phyloP scores from a whole-genome alignment of 2,797 vertebrate genomes.

The Mallotus villosus region DNA sequence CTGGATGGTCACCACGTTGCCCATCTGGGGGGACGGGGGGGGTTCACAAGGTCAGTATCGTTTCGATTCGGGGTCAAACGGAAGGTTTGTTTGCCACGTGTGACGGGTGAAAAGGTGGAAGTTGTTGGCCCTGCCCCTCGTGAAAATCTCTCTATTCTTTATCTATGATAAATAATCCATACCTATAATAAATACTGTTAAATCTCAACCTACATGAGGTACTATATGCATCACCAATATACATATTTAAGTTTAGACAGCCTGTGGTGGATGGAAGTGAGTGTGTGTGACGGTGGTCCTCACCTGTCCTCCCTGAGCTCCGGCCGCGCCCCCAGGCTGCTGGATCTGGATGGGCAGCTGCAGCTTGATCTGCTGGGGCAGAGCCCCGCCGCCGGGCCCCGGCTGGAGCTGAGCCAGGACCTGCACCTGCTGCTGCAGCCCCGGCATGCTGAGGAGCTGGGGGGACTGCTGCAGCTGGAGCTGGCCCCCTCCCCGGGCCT shows the following conservation, averaged over 20 bases:
- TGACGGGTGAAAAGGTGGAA: no score
- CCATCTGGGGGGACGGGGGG: slow-evolving; percentile 70
- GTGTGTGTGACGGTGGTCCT: slow-evolving; percentile 65
- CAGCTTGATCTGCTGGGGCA: slow-evolving; percentile 86
- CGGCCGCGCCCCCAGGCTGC: slow-evolving; percentile 65
- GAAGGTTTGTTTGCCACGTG: no score
- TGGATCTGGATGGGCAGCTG: slow-evolving; percentile 90
- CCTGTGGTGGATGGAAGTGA: slow-evolving; percentile 19
- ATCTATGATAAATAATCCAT: no score
- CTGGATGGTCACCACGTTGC: slow-evolving; percentile 91
- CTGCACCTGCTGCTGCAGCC: slow-evolving; percentile 85
- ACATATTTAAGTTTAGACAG: no score
- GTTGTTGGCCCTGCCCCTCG: neutral
- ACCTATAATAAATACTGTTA: no score
- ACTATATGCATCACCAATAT: no score
- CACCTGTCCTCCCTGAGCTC: slow-evolving; percentile 68
- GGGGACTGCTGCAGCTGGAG: slow-evolving; percentile 81
- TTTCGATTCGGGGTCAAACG: no score
- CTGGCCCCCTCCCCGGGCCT: slow-evolving; percentile 58
- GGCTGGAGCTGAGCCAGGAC: slow-evolving; percentile 82
- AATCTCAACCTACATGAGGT: no score
- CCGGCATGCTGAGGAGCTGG: slow-evolving; percentile 83
- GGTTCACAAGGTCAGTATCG: neutral
- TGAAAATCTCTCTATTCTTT: no score
- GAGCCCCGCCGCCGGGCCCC: slow-evolving; percentile 51